Evolutionary conservation across 2,113 vertebrate species (phyloP), one percentile per base, ranked within the genome.

Genomic region (Osmerus mordax): DNA sequence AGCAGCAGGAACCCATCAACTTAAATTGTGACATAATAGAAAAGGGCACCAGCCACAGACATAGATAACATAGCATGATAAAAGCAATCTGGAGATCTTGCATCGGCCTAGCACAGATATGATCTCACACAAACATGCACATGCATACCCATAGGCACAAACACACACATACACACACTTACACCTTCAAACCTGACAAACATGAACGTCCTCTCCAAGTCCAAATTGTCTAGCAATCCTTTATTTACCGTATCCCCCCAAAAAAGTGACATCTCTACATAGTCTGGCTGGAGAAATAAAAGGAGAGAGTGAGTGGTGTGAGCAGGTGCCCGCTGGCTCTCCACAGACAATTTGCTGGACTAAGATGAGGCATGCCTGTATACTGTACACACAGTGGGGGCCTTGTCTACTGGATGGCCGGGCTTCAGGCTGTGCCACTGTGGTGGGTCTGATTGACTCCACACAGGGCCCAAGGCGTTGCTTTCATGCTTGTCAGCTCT

Each of bases 401-500:
- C 51, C 8, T 3, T 18, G 51, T 72, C 60, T 55, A 11, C 41
- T 64, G 51, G 18, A 72, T 62, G 6, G 56, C 32, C 52, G 54
- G 53, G 41, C 15, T 54, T 54, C 14, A 58, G 52, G 53, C 32
- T n/a, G 15, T 36, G 54, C 55, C 71, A 29, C 11, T 65, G n/a
- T 65, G 60, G 61, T 25, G 41, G 53, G 78, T 77, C 78, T 76
- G 62, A 79, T 79, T 82, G 72, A 36, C 72, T 75, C 76, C 68
- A 41, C 78, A 77, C 77, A 77, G 63, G 28, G 74, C 32, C 54
- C 71, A 32, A 36, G 73, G 70, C 73, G 68, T 69, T 28, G 76
- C 72, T 74, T 84, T 86, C 63, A 75, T 73, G 78, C 81, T 78
- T 68, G 67, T 70, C 71, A 73, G 47, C 64, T 72, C 72, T 78